Conservation (phyloP, 2,113 vertebrate species). For the Urocolius indicus region DNA sequence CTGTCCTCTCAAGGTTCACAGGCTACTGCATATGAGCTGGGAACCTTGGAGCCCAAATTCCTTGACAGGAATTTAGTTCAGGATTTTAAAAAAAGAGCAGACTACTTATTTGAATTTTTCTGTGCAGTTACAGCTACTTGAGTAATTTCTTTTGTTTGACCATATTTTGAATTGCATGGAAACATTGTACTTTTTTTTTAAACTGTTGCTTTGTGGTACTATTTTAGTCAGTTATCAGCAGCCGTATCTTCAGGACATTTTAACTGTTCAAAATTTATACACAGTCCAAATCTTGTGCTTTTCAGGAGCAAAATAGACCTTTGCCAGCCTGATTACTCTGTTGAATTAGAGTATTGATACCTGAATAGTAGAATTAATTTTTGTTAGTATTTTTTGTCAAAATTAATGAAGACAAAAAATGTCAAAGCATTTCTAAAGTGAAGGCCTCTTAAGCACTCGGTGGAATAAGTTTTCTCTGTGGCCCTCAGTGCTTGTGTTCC, state of each 20-base stretch:
- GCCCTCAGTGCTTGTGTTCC: fast-evolving
- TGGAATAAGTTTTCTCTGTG: background rate
- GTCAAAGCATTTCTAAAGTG: background rate
- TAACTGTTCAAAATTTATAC: background rate
- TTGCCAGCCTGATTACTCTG: background rate
- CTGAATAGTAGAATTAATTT: background rate
- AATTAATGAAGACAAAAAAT: background rate
- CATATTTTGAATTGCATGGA: background rate
- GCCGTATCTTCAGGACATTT: background rate
- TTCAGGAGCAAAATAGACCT: background rate
- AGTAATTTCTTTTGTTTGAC: background rate
- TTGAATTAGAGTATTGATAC: background rate
- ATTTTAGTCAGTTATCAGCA: background rate
- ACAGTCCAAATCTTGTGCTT: background rate
- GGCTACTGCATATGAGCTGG: background rate
- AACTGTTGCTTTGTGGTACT: background rate
- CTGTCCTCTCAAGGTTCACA: background rate
- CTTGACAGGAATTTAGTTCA: background rate
- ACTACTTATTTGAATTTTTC: background rate
- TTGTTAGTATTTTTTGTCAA: background rate
- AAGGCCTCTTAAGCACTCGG: background rate
- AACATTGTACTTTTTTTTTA: background rate
- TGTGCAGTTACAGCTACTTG: background rate
- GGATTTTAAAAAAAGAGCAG: background rate
- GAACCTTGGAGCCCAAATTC: background rate